These are phyloP conservation scores for Plecotus auritus DNA, from an alignment of 2,113 vertebrate genomes.

Conservation along the genomic window DNA sequence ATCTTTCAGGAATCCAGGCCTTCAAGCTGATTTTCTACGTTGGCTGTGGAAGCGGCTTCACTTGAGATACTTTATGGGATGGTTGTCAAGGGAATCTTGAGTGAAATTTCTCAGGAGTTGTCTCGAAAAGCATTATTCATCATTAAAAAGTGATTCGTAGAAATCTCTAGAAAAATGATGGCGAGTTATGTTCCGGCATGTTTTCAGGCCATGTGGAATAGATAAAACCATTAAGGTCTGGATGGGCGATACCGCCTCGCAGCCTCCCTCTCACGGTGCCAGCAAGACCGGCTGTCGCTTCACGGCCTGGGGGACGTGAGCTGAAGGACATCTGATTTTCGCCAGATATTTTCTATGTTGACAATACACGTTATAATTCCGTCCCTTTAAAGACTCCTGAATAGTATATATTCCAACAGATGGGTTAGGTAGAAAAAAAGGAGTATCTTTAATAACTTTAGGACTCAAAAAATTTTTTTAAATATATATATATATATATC, in stretches of 20 bases:
- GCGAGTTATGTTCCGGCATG: conserved; percentile 62
- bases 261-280: not conserved
- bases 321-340: not conserved
- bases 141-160: conserved; percentile 76
- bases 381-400: not conserved
- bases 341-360: not conserved
- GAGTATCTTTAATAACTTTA: not conserved
- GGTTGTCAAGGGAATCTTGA: conserved; percentile 71
- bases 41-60: conserved; percentile 58
- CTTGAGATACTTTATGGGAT: conserved; percentile 70
- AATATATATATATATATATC: no score
- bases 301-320: not conserved
- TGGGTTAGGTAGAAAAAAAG: not conserved
- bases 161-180: conserved; percentile 65
- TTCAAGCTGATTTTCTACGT: conserved; percentile 59
- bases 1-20: conserved; percentile 75
- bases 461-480: not conserved
- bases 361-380: not conserved
- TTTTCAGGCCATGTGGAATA: conserved; percentile 66
- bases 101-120: conserved; percentile 57
- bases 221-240: conserved; percentile 52
- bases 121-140: conserved; percentile 75
- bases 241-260: not conserved
- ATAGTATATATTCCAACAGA: not conserved
- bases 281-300: not conserved